Evolutionary conservation across 1,140 invertebrate species (phyloP), one percentile per base, ranked within the genome.

Genomic region (Hydropsyche tenuis): DNA sequence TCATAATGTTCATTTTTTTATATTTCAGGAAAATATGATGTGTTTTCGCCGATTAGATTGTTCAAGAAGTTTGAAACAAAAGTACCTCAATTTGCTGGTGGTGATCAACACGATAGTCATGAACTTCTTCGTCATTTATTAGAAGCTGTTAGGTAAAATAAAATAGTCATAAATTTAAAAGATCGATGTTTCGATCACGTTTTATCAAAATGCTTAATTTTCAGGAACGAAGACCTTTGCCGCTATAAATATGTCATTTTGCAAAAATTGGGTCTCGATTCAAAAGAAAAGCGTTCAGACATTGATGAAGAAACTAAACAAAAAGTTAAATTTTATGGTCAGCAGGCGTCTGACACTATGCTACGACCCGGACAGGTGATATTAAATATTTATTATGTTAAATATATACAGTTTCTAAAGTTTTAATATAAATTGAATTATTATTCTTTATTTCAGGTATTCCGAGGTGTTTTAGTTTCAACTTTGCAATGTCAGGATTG

Each of bases 31-130:
- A 81, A 86, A 80, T 79, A 85, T n/a, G 85, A 88, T 64, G 87
- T 89, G 37, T 90, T 91, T 76, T 91, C 85, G 48, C 95, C 95
- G 1, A 84, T 85, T 37, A 87, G 89, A 69, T 85, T 97, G 16
- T 90, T 96, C 56, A 88, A 88, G 43, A 88, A 90, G 75, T 86
- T 96, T n/a, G 91, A 89, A 72, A 88, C 88, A 79, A 94, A 92
- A 81, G 88, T 88, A 76, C 88, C 92, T 0, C 91, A 96, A 80
- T 99, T 98, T 82, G 91, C 91, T 72, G 94, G 95, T n/a, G 95
- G 91, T 25, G 93, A 96, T 78, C 97, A 99, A 81, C 97, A 99
- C 80, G 97, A 99, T 84, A 91, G 96, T 9, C 97, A 99, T 80
- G 97, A 99, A 83, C 82, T 99, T 63, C 85, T 99, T 7, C 85